Evolutionary conservation across 1,140 invertebrate species (phyloP).

Genomic region (Drosophila melanica): DNA sequence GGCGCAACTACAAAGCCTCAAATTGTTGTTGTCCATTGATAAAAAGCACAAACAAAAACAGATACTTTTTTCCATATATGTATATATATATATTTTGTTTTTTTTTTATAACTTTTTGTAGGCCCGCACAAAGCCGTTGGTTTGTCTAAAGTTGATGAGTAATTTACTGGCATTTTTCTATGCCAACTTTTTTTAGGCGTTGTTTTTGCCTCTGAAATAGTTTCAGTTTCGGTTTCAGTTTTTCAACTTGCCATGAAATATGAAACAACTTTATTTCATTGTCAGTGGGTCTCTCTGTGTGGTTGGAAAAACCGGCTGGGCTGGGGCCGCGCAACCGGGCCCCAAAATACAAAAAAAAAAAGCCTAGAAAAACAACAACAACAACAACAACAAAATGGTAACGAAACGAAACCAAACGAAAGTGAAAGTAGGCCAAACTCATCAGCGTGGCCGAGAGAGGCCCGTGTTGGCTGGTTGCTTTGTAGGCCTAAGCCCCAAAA

Average conservation of each 20-base stretch:
- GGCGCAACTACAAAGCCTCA: background rate
- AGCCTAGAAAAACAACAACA: constrained; percentile 44
- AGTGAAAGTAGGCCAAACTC: constrained; percentile 81
- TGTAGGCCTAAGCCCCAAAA: constrained; percentile 35
- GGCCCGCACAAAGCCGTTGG: constrained; percentile 18
- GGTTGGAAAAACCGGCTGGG: constrained; percentile 64
- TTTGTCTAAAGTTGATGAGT: constrained; percentile 49
- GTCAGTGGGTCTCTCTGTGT: constrained; percentile 50
- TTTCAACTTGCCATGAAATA: constrained; percentile 69
- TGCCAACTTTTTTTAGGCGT: constrained; percentile 22
- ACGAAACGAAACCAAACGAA: constrained; percentile 59
- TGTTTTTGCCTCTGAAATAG: constrained; percentile 26
- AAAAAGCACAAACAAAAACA: constrained; percentile 3
- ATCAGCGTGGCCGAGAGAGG: constrained; percentile 60
- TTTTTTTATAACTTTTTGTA: constrained; percentile 1
- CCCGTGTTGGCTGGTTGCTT: constrained; percentile 11
- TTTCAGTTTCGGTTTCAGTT: constrained; percentile 31
- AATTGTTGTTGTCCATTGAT: constrained; percentile 1
- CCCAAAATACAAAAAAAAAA: too few species aligned
- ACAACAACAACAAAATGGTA: constrained; percentile 35
- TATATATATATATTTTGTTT: constrained; percentile 1
- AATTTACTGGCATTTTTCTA: constrained; percentile 57
- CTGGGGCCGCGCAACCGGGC: constrained; percentile 11
- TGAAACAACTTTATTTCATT: constrained; percentile 79
- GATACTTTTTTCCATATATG: too few species aligned